Percentiles rank a stretch among this genome's conserved stretches.
phyloP scores from a whole-genome alignment of 2,113 vertebrate species.

The Sinocyclocheilus grahami region DNA sequence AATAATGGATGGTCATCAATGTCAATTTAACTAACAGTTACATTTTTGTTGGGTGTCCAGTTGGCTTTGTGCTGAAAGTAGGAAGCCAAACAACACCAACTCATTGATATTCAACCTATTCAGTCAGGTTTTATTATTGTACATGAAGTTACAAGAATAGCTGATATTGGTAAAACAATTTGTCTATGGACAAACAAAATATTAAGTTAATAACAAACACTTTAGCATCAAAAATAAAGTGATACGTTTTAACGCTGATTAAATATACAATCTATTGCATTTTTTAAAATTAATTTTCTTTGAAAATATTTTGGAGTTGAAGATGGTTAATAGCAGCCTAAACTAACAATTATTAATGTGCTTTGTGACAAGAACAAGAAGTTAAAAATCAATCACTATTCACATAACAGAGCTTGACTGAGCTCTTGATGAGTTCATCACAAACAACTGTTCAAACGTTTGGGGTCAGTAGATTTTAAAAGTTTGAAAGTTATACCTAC shows the following conservation, averaged over 20 bases:
- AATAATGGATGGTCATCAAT: constrained; percentile 25
- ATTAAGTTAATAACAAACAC: background rate
- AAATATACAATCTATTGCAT: background rate
- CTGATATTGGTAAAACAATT: background rate
- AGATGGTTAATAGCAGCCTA: background rate
- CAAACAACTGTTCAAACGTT: background rate
- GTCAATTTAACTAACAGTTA: constrained; percentile 1
- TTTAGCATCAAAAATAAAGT: background rate
- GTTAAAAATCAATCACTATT: background rate
- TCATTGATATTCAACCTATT: background rate
- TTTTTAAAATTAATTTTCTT: background rate
- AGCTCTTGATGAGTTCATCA: background rate
- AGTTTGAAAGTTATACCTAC: background rate
- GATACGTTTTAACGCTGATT: background rate
- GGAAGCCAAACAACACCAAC: background rate
- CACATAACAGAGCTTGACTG: background rate
- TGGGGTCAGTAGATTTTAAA: background rate
- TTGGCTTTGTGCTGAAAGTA: background rate
- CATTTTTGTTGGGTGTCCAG: background rate
- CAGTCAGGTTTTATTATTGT: background rate
- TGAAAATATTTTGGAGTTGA: background rate
- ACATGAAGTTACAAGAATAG: background rate
- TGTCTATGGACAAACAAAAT: background rate
- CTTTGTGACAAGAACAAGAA: background rate
- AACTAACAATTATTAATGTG: background rate